Base-by-base conservation (phyloP, 2,888 invertebrate genomes). In the Sthenelais limicola region DNA sequence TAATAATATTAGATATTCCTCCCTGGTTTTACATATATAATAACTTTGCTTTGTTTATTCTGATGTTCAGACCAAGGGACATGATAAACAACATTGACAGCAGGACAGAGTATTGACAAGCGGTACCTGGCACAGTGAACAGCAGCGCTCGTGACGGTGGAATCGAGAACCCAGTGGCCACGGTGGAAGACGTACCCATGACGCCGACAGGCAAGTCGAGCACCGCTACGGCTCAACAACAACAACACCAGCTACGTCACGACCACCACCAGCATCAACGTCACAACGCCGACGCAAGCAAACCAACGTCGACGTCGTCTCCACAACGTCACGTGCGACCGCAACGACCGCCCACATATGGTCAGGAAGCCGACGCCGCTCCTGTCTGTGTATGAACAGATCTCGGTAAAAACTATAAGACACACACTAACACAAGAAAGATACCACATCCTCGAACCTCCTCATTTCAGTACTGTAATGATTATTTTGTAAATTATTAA, bases 31-130 rank as follows among this genome's bases (percentile, higher is more conserved):
- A n/a, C n/a, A n/a, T n/a, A n/a, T n/a, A n/a, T n/a, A n/a, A n/a
- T n/a, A n/a, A n/a, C n/a, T n/a, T n/a, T n/a, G n/a, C n/a, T n/a
- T n/a, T n/a, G n/a, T n/a, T n/a, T n/a, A n/a, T n/a, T n/a, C n/a
- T n/a, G n/a, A n/a, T n/a, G n/a, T 67, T 67, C 67, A 73, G 73
- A 28, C 73, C 73, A 3, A 48, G 56, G 38, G 73, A 73, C 30
- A 49, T 73, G 47, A 73, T 73, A 24, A 56, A 56, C 21, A 68
- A 73, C 62, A 33, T 73, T 26, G 69, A 69, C 48, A 49, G 38
- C 35, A 33, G 73, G 21, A 73, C 73, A 3, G 73, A 56, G 21
- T 73, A 73, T 49, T 73, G 51, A 70, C 62, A 35, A 21, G 62
- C 38, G 2, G 62, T 43, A 35, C 62, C 62, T 43, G 38, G 62